Evolutionary conservation across 1,140 invertebrate genomes (phyloP).

Genomic region (Camponotus floridanus): DNA sequence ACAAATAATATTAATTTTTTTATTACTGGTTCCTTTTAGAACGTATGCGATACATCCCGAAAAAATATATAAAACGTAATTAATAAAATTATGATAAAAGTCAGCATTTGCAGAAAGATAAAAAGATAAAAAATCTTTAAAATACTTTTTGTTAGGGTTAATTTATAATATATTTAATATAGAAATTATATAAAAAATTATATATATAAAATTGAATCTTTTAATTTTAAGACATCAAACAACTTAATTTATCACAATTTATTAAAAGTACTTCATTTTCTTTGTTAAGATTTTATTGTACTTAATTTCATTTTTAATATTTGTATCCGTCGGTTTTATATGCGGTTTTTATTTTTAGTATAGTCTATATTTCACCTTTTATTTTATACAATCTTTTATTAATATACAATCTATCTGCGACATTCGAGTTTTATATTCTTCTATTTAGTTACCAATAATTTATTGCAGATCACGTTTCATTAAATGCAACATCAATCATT

Average conservation of each 20-base stretch:
- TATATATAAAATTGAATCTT: background rate
- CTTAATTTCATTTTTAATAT: conserved; percentile 27
- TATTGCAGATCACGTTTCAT: conserved; percentile 6
- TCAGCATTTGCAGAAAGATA: background rate
- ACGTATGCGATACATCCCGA: background rate
- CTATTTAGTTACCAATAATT: background rate
- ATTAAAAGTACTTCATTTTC: background rate
- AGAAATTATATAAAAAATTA: background rate
- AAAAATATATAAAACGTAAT: background rate
- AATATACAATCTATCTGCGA: conserved; percentile 16
- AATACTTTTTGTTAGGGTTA: background rate
- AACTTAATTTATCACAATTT: background rate
- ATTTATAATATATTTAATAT: background rate
- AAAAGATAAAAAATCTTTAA: background rate
- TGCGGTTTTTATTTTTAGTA: background rate
- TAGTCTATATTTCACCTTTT: background rate
- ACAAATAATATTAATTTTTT: background rate
- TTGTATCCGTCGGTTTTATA: background rate
- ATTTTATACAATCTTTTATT: background rate
- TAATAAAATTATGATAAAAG: conserved; percentile 4
- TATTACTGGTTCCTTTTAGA: too few relatives aligned
- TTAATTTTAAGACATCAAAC: conserved; percentile 10
- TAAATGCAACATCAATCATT: conserved; percentile 28
- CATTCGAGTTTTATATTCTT: background rate
- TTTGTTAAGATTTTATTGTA: background rate